Evolutionary conservation across 2,113 vertebrate genomes (phyloP), one percentile per base, ranked within the genome.

Genomic region (Urocolius indicus): DNA sequence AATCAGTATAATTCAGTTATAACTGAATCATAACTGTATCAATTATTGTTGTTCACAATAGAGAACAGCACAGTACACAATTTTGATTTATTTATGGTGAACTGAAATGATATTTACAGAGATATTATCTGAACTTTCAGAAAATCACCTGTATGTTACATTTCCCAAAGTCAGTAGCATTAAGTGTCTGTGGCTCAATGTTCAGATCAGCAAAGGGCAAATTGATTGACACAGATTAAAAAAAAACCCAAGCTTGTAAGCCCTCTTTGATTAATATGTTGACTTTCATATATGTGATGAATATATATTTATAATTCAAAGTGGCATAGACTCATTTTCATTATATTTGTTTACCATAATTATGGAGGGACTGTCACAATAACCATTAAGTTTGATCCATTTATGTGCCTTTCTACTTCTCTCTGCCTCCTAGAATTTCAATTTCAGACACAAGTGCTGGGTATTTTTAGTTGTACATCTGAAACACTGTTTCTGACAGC

Each of bases 391-490:
- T 84, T 54, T 85, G 84, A 95, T 95, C 58, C 30, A 94, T 95
- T 90, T 89, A 23, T 78, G 78, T 90, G 23, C 11, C 6, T 91
- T 84, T 41, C 45, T 52, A 43, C 66, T 92, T 75, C 62, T 89
- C 41, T 68, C 66, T 95, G 87, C 82, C 63, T 93, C 51, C 49
- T 41, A 62, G 80, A 87, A 90, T 96, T 97, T 94, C 95, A 52
- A 95, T 95, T 96, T 87, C 55, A 95, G 55, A 52, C 85, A 80
- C 11, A 45, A 96, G 7, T 59, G 66, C 55, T 94, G 68, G 63
- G 95, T 87, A 80, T 91, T 41, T 83, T 95, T 96, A 88, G 79
- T 49, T 87, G 83, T 96, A 93, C 96, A 97, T 96, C 96, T 97
- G 96, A 79, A 92, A 87, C 69, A 90, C 66, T 84, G 92, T 88